Evolutionary conservation across 2,113 vertebrate genomes (phyloP).

Genomic region (Cisticola juncidis): DNA sequence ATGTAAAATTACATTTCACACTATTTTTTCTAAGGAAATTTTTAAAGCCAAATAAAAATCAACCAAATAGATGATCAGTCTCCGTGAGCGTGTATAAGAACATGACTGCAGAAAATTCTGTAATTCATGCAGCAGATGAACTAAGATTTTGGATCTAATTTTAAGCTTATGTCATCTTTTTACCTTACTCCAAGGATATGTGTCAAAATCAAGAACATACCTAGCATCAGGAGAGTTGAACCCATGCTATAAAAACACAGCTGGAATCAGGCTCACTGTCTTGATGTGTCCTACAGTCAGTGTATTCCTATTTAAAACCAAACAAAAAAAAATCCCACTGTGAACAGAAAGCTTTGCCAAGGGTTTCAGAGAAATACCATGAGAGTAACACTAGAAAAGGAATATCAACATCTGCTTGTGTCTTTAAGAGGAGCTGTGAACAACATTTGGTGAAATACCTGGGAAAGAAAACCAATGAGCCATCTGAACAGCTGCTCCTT

Average conservation of each 20-base stretch:
- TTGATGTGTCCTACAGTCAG: background rate
- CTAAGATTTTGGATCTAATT: background rate
- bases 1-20: background rate
- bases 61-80: background rate
- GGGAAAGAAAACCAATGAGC: background rate
- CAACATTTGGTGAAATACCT: background rate
- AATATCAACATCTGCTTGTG: accelerated
- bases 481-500: background rate
- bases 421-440: background rate
- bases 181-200: background rate
- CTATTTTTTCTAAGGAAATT: background rate
- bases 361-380: background rate
- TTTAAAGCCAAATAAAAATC: background rate
- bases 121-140: background rate
- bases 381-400: background rate
- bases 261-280: background rate
- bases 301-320: background rate
- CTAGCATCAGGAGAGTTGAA: background rate
- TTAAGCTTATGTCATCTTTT: background rate
- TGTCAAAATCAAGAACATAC: background rate
- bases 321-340: background rate
- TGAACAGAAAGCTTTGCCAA: background rate
- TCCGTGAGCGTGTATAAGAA: background rate
- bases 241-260: background rate
- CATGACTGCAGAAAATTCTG: background rate